Percentiles rank a stretch among this genome's conserved stretches.
phyloP scores from a whole-genome alignment of 2,797 vertebrate species.

The Lepus oiostolus region DNA sequence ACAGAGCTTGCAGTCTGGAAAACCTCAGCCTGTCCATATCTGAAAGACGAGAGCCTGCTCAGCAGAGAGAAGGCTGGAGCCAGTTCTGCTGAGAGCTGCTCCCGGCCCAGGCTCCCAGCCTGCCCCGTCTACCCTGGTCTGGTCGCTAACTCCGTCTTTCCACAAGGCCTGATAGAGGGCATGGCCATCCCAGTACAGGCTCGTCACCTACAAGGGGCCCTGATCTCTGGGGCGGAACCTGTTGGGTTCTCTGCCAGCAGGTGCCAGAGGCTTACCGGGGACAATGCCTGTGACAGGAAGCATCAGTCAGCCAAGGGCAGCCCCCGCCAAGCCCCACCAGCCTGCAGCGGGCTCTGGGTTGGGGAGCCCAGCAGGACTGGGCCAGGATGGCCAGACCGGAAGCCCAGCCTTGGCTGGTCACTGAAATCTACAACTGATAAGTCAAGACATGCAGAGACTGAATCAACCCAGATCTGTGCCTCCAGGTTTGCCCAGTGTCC shows the following conservation, averaged over 20 bases:
- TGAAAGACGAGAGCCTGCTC: too few relatives aligned
- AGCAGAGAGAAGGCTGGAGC: too few relatives aligned
- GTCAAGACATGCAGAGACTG: neutral
- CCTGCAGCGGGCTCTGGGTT: neutral
- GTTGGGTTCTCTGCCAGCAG: neutral
- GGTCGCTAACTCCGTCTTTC: neutral
- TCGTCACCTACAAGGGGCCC: neutral
- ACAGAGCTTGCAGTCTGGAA: too few relatives aligned
- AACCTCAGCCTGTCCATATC: too few relatives aligned
- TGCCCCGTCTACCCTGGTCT: neutral
- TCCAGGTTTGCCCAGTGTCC: neutral
- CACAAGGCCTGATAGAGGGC: neutral
- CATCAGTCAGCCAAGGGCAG: neutral
- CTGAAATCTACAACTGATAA: too few relatives aligned
- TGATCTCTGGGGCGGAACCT: neutral
- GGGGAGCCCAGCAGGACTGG: neutral
- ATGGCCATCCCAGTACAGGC: neutral
- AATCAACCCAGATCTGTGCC: neutral
- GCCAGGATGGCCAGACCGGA: neutral
- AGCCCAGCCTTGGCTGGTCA: neutral
- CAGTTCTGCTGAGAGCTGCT: too few relatives aligned
- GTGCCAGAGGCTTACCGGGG: accelerated
- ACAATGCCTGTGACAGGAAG: neutral
- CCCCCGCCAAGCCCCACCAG: neutral
- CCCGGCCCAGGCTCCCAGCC: neutral